phyloP scores from a whole-genome alignment of 1,140 invertebrate genomes.

The Battus philenor region DNA sequence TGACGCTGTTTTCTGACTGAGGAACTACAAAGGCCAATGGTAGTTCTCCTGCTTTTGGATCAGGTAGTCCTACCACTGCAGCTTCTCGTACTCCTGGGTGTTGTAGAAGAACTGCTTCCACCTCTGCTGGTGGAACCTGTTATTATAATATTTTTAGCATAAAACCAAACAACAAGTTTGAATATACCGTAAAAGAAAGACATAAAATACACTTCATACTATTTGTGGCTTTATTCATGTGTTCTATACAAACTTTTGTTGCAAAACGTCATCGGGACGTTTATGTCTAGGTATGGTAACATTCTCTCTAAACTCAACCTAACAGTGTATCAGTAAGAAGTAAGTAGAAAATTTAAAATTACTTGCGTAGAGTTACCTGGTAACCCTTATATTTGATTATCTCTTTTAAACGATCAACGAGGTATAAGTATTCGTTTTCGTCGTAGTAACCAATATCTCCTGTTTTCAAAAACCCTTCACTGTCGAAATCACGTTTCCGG shows the following conservation, averaged over 20 bases:
- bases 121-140: conserved; percentile 88
- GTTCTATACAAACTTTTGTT: too few relatives aligned
- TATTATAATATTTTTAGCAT: conserved; percentile 85
- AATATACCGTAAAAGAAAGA: conserved; percentile 83
- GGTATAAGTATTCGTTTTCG: conserved; percentile 79
- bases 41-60: conserved; percentile 81
- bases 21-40: conserved; percentile 81
- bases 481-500: conserved; percentile 80
- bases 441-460: conserved; percentile 87
- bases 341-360: too few relatives aligned
- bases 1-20: conserved; percentile 65
- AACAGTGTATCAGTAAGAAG: too few relatives aligned
- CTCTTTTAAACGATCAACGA: conserved; percentile 87
- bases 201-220: too few relatives aligned
- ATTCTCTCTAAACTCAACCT: too few relatives aligned
- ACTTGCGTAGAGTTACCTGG: too few relatives aligned
- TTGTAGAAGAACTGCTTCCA: conserved; percentile 84
- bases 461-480: conserved; percentile 86
- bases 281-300: too few relatives aligned
- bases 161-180: conserved; percentile 91
- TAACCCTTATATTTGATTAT: conserved; percentile 87
- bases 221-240: too few relatives aligned
- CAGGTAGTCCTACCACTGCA: conserved; percentile 85
- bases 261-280: too few relatives aligned
- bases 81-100: conserved; percentile 83